phyloP scores from a whole-genome alignment of 2,113 vertebrate genomes.

The Oplegnathus fasciatus region DNA sequence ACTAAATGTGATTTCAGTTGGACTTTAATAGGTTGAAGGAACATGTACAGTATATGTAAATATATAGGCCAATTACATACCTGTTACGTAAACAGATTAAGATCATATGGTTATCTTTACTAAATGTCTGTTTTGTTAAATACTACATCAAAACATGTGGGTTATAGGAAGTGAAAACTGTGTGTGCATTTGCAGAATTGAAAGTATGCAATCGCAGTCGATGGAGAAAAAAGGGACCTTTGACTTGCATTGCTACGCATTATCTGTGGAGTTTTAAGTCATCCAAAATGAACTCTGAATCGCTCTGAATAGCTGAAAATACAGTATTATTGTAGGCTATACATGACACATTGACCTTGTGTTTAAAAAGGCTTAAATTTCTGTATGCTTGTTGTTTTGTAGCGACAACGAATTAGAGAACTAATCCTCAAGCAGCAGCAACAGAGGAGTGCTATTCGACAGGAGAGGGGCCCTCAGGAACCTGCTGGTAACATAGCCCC shows the following conservation, averaged over 20 bases:
- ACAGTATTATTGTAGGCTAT: not conserved
- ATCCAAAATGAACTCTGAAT: not conserved
- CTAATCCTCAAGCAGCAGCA: constrained; percentile 96
- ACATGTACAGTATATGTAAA: too few relatives aligned
- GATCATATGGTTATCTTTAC: not conserved
- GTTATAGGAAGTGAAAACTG: not conserved
- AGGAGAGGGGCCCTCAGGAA: constrained; percentile 90
- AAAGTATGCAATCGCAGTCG: not conserved
- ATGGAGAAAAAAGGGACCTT: not conserved
- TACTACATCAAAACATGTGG: not conserved
- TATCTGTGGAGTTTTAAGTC: not conserved
- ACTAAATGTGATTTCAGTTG: too few relatives aligned
- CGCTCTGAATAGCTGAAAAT: not conserved
- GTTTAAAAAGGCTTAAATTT: constrained; percentile 1
- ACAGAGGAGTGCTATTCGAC: constrained; percentile 92
- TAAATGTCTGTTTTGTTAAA: not conserved
- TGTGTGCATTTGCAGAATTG: not conserved
- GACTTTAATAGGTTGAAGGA: too few relatives aligned
- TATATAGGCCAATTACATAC: not conserved
- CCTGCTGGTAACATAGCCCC: constrained; percentile 76
- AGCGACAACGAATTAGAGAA: constrained; percentile 96
- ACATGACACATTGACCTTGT: not conserved
- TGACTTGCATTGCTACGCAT: not conserved
- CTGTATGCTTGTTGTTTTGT: constrained; percentile 47
- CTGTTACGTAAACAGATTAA: not conserved